Evolutionary conservation across 2,113 vertebrate genomes (phyloP).

Genomic region (Pipa parva): DNA sequence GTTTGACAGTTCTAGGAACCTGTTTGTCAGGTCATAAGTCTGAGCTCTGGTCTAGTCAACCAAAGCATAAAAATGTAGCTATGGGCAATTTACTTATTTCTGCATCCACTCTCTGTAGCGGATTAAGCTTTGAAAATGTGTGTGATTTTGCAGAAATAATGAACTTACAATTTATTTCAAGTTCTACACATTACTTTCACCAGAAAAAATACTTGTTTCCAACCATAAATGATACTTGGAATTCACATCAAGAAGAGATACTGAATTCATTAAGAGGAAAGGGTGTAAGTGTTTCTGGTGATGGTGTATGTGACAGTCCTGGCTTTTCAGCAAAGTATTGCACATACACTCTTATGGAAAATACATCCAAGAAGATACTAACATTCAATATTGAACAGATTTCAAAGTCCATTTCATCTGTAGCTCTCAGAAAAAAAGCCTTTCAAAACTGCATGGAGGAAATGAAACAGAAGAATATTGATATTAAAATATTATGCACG

Average conservation of each 20-base stretch:
- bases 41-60: background rate
- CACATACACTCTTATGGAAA: background rate
- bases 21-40: background rate
- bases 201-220: background rate
- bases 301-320: background rate
- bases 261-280: background rate
- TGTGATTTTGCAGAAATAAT: background rate
- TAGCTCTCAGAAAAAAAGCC: background rate
- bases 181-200: background rate
- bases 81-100: background rate
- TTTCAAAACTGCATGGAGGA: background rate
- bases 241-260: background rate
- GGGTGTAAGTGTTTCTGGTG: background rate
- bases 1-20: background rate
- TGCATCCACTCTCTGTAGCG: background rate
- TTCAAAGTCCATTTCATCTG: background rate
- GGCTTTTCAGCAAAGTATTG: slow-evolving; percentile 1
- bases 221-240: background rate
- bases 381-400: background rate
- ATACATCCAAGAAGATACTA: background rate
- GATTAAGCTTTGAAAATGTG: background rate
- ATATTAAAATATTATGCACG: background rate
- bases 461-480: background rate
- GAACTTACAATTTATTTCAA: background rate
- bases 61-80: background rate